Percentiles rank a stretch among this genome's conserved stretches.
Conservation (phyloP, 2,113 vertebrate species). For the Synodontis membranacea region DNA sequence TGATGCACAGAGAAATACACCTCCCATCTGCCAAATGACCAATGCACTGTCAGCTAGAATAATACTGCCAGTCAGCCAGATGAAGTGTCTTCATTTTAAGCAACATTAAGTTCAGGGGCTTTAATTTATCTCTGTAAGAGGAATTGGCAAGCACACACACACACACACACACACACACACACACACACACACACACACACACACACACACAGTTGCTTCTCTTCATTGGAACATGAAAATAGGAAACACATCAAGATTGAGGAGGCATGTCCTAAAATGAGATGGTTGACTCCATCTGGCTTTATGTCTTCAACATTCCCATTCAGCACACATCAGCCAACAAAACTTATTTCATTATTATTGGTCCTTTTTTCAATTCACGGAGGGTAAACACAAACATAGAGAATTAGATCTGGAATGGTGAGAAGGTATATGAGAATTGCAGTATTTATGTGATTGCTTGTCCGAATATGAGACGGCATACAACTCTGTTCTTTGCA, state of each 20-base stretch:
- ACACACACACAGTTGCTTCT: constrained; percentile 16
- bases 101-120: constrained; percentile 59
- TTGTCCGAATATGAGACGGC: not conserved
- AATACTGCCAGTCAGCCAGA: constrained; percentile 55
- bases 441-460: not conserved
- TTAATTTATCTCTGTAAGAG: constrained; percentile 58
- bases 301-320: not conserved
- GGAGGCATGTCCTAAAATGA: not conserved
- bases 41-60: constrained; percentile 59
- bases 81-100: constrained; percentile 65
- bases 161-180: constrained; percentile 5
- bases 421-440: not conserved
- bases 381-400: not conserved
- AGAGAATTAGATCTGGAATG: not conserved
- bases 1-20: constrained; percentile 23
- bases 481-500: not conserved
- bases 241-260: constrained; percentile 5
- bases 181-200: not conserved
- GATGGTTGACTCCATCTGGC: not conserved
- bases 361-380: not conserved
- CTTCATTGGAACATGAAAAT: constrained; percentile 25
- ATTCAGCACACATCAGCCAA: not conserved
- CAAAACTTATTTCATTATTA: not conserved
- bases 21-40: constrained; percentile 51
- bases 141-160: constrained; percentile 18